phyloP scores from a whole-genome alignment of 2,888 invertebrate species.

The Rhyacophila evoluta region DNA sequence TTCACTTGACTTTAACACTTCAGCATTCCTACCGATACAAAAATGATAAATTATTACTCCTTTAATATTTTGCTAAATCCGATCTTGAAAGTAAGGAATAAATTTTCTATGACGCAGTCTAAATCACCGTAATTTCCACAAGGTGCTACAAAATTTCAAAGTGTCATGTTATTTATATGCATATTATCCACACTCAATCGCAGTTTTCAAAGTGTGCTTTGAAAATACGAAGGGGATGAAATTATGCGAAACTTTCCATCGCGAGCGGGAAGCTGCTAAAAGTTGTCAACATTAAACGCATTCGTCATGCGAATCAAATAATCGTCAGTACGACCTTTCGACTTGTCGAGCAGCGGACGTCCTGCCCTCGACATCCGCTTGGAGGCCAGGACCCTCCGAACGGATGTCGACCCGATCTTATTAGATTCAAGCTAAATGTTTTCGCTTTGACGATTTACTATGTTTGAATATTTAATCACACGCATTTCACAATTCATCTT shows the following conservation, averaged over 20 bases:
- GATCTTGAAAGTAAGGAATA: too few relatives aligned
- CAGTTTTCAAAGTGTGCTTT: constrained; percentile 8
- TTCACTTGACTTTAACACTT: too few relatives aligned
- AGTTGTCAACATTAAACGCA: constrained; percentile 48
- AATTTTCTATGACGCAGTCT: too few relatives aligned
- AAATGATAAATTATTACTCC: too few relatives aligned
- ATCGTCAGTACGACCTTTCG: constrained; percentile 50
- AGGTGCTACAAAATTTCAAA: neutral
- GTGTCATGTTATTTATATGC: neutral
- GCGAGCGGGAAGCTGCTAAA: neutral
- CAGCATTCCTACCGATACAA: too few relatives aligned
- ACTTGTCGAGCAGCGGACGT: constrained; percentile 49
- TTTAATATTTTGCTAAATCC: too few relatives aligned
- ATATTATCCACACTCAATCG: constrained; percentile 24
- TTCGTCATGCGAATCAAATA: constrained; percentile 53
- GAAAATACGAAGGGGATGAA: neutral
- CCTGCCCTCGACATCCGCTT: constrained; percentile 47
- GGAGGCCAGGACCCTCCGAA: neutral
- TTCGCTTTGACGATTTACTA: too few relatives aligned
- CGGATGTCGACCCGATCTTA: neutral
- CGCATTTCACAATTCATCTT: too few relatives aligned
- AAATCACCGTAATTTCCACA: neutral
- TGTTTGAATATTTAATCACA: too few relatives aligned
- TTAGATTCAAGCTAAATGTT: neutral
- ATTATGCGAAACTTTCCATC: neutral